These are phyloP conservation scores for Rhodeus uyekii DNA, from an alignment of 2,797 vertebrate genomes.

Conservation along the genomic window DNA sequence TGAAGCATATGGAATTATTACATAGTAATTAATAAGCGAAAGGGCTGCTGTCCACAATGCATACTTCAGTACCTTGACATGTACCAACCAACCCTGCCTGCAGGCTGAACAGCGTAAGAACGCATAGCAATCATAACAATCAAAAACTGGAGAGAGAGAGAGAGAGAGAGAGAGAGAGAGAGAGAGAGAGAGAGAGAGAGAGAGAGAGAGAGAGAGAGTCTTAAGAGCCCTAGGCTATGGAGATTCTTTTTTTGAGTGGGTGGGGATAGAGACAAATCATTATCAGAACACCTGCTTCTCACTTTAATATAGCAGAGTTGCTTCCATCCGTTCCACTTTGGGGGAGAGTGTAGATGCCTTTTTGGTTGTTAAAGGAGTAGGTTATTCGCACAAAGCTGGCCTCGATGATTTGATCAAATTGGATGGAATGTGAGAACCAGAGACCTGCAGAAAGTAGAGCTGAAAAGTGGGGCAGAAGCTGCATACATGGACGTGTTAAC, in stretches of 20 bases:
- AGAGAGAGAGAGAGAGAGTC: constrained; percentile 7
- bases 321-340: constrained; percentile 7
- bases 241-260: constrained; percentile 55
- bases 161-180: constrained; percentile 12
- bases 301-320: constrained; percentile 69
- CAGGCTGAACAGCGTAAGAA: constrained; percentile 73
- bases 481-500: constrained; percentile 50
- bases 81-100: constrained; percentile 80
- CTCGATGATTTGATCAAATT: constrained; percentile 40
- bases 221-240: constrained; percentile 32
- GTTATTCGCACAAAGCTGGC: constrained; percentile 29
- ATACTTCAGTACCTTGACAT: constrained; percentile 76
- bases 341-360: too few species aligned
- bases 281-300: constrained; percentile 70
- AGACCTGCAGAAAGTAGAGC: constrained; percentile 43
- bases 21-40: constrained; percentile 31
- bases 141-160: constrained; percentile 51
- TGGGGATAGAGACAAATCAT: constrained; percentile 68
- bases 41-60: constrained; percentile 66
- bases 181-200: constrained; percentile 5
- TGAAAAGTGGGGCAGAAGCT: constrained; percentile 47
- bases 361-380: constrained; percentile 14
- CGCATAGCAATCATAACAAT: constrained; percentile 73
- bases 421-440: constrained; percentile 38
- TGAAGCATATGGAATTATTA: constrained; percentile 32